phyloP scores from a whole-genome alignment of 2,113 vertebrate genomes.

The Odocoileus hemionus region DNA sequence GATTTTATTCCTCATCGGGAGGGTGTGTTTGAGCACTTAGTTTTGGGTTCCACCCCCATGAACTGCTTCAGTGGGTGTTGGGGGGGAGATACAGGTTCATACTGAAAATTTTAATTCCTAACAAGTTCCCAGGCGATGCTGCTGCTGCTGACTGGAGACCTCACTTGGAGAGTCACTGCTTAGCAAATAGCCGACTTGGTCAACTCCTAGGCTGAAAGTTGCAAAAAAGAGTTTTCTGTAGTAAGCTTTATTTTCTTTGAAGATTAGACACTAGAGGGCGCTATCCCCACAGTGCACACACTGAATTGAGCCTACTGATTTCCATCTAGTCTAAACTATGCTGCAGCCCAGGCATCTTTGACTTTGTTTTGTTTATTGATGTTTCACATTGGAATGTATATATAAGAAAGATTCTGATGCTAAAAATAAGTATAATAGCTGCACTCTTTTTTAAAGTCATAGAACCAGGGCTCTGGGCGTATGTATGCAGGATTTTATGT shows the following conservation, averaged over 20 bases:
- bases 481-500: background rate
- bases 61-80: background rate
- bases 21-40: background rate
- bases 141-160: background rate
- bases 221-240: background rate
- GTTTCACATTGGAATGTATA: background rate
- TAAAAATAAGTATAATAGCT: background rate
- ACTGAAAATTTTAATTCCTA: background rate
- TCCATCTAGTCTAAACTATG: fast-evolving
- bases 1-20: background rate
- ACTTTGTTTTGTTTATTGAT: slow-evolving; percentile 63
- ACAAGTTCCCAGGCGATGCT: background rate
- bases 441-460: background rate
- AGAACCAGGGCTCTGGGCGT: background rate
- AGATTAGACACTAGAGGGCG: background rate
- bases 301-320: background rate
- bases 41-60: background rate
- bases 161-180: background rate
- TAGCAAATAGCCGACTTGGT: background rate
- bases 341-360: background rate
- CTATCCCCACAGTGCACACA: background rate
- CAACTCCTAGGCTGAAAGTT: background rate
- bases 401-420: background rate
- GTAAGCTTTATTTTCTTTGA: background rate
- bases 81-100: background rate